phyloP scores from a whole-genome alignment of 2,113 vertebrate genomes.

The Coptodon bakossiorum region DNA sequence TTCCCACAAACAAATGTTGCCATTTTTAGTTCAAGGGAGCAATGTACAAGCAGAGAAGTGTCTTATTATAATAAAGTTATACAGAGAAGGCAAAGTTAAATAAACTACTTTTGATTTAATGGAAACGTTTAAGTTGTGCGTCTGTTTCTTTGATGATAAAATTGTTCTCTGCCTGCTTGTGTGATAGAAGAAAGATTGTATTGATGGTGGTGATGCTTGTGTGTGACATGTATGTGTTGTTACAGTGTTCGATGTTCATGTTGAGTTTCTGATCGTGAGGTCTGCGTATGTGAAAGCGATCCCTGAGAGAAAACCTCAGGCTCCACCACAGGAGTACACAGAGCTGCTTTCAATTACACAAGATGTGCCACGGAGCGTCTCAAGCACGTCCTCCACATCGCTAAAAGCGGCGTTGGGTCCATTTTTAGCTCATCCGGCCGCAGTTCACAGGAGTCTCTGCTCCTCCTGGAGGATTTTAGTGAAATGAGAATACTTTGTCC shows the following conservation, averaged over 20 bases:
- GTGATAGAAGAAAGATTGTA: background rate
- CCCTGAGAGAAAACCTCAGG: background rate
- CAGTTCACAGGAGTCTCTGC: background rate
- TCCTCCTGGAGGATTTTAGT: background rate
- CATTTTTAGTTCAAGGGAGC: conserved; percentile 83
- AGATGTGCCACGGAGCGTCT: background rate
- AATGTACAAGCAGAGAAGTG: conserved; percentile 85
- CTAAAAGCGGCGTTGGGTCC: background rate
- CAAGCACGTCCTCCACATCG: background rate
- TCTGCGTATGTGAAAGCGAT: background rate
- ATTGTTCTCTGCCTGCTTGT: background rate
- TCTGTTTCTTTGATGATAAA: background rate
- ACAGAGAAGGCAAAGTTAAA: conserved; percentile 79
- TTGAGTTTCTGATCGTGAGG: background rate
- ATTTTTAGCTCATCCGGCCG: background rate
- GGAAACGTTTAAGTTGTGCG: conserved; percentile 32
- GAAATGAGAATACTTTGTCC: background rate
- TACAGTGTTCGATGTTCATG: background rate
- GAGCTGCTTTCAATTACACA: background rate
- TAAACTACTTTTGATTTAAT: conserved; percentile 84
- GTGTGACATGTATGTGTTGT: background rate
- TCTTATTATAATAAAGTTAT: conserved; percentile 83
- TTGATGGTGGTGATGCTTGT: background rate
- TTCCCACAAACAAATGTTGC: conserved; percentile 80
- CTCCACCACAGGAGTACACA: background rate